These are phyloP conservation scores for Herpetotheres cachinnans DNA, from an alignment of 2,113 vertebrate genomes.

Conservation along the genomic window DNA sequence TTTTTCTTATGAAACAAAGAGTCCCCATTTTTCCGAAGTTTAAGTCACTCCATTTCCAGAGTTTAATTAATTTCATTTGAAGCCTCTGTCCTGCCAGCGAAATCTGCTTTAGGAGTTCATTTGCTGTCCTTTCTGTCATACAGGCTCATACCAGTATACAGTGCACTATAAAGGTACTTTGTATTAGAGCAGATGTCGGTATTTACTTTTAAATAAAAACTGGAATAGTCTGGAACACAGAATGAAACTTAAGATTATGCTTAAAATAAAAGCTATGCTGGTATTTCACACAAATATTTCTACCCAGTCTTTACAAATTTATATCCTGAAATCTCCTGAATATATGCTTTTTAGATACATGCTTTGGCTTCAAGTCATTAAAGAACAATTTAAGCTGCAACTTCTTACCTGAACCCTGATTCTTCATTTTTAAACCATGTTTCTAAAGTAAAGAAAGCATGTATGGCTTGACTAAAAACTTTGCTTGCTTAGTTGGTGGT, in stretches of 20 bases:
- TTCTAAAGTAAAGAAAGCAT: not conserved
- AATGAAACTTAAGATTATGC: not conserved
- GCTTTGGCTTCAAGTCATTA: not conserved
- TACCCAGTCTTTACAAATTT: not conserved
- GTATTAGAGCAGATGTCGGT: not conserved
- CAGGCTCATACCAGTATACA: not conserved
- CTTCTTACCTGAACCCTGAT: not conserved
- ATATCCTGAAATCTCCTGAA: not conserved
- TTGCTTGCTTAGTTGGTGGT: not conserved
- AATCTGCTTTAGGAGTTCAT: not conserved
- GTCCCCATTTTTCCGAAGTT: not conserved
- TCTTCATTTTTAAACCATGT: not conserved
- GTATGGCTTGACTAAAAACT: not conserved
- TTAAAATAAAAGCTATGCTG: not conserved
- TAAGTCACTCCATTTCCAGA: not conserved
- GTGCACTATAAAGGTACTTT: not conserved
- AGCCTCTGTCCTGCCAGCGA: not conserved
- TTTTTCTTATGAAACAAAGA: not conserved
- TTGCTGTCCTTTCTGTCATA: not conserved
- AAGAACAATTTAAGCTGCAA: not conserved
- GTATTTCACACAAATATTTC: not conserved
- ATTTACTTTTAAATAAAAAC: not conserved
- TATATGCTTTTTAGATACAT: not conserved
- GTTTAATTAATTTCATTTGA: not conserved
- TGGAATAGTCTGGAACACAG: not conserved